Percentiles rank a stretch among this genome's conserved stretches.
These are phyloP conservation scores for Fragum whitleyi DNA, from an alignment of 2,888 invertebrate genomes.

Conservation along the genomic window DNA sequence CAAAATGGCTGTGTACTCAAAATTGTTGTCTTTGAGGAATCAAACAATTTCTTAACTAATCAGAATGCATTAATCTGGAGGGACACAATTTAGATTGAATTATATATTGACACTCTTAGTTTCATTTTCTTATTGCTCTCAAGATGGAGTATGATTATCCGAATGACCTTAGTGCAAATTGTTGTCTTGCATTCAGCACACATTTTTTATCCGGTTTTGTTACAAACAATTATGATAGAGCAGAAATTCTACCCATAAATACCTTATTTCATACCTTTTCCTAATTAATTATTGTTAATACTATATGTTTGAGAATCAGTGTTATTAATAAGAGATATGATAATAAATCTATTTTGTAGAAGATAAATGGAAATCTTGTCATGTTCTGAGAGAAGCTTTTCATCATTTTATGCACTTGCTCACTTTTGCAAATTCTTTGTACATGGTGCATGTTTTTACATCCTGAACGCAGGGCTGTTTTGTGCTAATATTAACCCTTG, in stretches of 20 bases:
- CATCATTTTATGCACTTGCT: neutral
- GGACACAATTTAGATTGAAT: too few relatives aligned
- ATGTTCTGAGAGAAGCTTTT: neutral
- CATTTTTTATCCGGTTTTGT: neutral
- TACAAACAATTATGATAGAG: neutral
- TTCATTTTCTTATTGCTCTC: too few relatives aligned
- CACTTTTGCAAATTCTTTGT: neutral
- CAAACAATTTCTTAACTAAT: too few relatives aligned
- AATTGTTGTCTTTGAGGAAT: too few relatives aligned
- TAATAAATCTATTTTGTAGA: neutral
- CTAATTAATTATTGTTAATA: slow-evolving; percentile 1
- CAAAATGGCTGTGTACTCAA: too few relatives aligned
- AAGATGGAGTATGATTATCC: too few relatives aligned
- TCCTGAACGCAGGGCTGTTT: too few relatives aligned
- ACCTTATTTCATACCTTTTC: neutral
- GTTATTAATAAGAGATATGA: neutral
- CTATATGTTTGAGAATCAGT: neutral
- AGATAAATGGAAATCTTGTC: neutral
- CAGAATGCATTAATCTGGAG: too few relatives aligned
- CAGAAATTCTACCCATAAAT: neutral
- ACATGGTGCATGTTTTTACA: too few relatives aligned
- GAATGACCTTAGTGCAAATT: neutral
- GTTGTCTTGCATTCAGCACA: neutral
- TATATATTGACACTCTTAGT: too few relatives aligned
- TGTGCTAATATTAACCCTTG: too few relatives aligned